These are phyloP conservation scores for Eulemur mongoz DNA, from an alignment of 2,797 vertebrate species.

Conservation along the genomic window DNA sequence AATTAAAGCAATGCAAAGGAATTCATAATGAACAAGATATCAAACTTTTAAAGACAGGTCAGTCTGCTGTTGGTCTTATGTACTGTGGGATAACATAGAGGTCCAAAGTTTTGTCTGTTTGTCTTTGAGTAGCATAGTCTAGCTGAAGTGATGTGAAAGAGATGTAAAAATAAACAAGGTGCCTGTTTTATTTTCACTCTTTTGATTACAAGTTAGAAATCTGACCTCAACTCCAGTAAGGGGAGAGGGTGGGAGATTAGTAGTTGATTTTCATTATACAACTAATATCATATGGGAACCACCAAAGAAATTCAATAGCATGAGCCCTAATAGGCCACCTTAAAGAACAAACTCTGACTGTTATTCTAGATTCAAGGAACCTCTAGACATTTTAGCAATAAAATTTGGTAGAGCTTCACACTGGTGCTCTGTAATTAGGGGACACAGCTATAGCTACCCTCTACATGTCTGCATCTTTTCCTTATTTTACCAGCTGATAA, in stretches of 20 bases:
- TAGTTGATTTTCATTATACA: background rate
- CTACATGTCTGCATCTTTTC: background rate
- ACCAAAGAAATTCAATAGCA: background rate
- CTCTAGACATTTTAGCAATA: background rate
- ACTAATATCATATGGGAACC: background rate
- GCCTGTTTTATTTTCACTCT: constrained; percentile 8
- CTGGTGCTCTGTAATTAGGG: background rate
- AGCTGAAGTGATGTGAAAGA: background rate
- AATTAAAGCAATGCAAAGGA: constrained; percentile 10
- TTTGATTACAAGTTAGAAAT: background rate
- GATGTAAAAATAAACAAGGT: background rate
- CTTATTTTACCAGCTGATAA: background rate
- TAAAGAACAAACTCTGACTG: background rate
- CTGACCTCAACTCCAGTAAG: background rate
- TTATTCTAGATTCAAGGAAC: background rate
- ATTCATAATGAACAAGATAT: background rate
- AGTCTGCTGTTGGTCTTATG: background rate
- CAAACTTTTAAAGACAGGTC: background rate
- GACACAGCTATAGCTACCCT: background rate
- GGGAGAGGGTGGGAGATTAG: background rate
- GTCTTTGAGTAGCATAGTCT: background rate
- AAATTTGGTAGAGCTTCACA: background rate
- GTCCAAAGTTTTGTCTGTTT: background rate
- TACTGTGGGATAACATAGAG: background rate
- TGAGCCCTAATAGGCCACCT: background rate